Evolutionary conservation across 2,113 vertebrate species (phyloP), one percentile per base, ranked within the genome.

Genomic region (Phaetusa simplex): DNA sequence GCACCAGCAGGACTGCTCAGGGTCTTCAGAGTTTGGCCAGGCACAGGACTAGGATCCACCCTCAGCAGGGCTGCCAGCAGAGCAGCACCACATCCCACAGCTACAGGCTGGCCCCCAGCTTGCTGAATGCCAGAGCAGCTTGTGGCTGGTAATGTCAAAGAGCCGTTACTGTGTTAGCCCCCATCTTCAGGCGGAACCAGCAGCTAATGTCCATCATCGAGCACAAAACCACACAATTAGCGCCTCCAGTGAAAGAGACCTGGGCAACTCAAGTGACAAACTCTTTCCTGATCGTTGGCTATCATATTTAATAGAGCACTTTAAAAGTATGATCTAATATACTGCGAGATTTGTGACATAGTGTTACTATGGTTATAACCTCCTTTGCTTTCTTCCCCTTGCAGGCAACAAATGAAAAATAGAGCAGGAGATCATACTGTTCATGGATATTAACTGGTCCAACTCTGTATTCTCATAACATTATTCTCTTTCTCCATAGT

Each of bases 251-350:
- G 40, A 69, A 36, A 93, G 49, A 49, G 29, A 83, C 34, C 23
- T 53, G 50, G n/a, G 52, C 56, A 89, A 92, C 32, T 50, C 45
- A 58, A 81, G 29, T 38, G 80, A 88, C 58, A 89, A 91, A 93
- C 14, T 18, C 53, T 80, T 77, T 43, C 32, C 32, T 67, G 55
- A 65, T 61, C 1, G 4, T 58, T 61, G 42, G 53, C 79, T 62
- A 67, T 53, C 16, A 12, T 36, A 81, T 70, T 90, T 67, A 86
- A 74, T 13, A 78, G 5, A 77, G 20, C 22, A 59, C 32, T 89
- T 87, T 76, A 89, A 65, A 93, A 92, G 61, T 47, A 91, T 93
- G 86, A 96, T 27, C 73, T 92, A 97, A 91, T 76, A 82, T 34
- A 95, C 12, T 82, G 38, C 56, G 56, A 88, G 82, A 86, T 22